These are phyloP conservation scores for Drosophila quadrilineata DNA, from an alignment of 1,140 invertebrate genomes.

Conservation along the genomic window DNA sequence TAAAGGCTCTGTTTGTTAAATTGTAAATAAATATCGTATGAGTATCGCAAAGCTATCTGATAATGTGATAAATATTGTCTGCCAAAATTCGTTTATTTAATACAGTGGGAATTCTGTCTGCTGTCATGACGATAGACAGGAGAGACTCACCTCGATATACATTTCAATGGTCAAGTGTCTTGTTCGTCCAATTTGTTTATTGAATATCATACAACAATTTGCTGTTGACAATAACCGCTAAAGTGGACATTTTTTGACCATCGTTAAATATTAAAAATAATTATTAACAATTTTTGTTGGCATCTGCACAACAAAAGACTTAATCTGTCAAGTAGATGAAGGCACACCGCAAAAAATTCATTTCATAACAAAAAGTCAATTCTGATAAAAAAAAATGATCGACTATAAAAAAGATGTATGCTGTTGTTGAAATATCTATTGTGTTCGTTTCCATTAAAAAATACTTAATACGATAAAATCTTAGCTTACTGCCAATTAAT, in stretches of 20 bases:
- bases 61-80: too few species aligned
- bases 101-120: too few species aligned
- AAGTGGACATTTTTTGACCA: neutral
- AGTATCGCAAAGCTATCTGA: too few species aligned
- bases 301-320: conserved; percentile 1
- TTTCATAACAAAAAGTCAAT: conserved; percentile 4
- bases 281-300: neutral
- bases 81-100: too few species aligned
- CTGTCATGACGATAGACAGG: conserved; percentile 5
- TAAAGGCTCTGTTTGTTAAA: neutral
- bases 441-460: conserved; percentile 17
- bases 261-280: conserved; percentile 3
- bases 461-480: neutral
- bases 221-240: neutral
- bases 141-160: conserved; percentile 1
- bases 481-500: neutral
- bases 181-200: conserved; percentile 5
- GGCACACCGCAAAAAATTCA: neutral
- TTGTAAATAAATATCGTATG: too few species aligned
- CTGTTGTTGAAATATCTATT: conserved; percentile 1
- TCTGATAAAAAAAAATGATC: neutral
- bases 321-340: conserved; percentile 15
- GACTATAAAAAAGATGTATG: conserved; percentile 1
- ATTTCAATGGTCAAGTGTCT: neutral
- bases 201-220: too few species aligned